Evolutionary conservation across 2,797 vertebrate genomes (phyloP), one percentile per base, ranked within the genome.

Genomic region (Muraenolepis orangiensis): DNA sequence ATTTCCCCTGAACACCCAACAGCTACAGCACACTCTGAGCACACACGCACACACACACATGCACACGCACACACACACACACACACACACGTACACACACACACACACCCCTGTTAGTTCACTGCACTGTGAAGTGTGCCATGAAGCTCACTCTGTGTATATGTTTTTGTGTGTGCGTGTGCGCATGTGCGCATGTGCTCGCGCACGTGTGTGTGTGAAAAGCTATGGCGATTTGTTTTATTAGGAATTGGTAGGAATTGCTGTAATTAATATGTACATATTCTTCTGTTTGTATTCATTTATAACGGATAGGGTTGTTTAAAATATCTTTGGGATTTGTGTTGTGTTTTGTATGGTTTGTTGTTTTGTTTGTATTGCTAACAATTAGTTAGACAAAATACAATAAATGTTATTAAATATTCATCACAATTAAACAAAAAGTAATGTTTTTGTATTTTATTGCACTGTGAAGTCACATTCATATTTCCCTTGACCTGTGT

Each of bases 1-100:
- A 84, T 91, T 91, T 86, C 83, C 86, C 89, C 85, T 90, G 91
- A 84, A 92, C 46, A 87, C 84, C 79, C 72, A 40, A 69, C 85
- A 42, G 87, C 86, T 84, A 90, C 66, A 8, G 66, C 16, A 42
- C 72, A 75, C 88, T 84, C 80, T 81, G 82, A 76, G 76, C 80
- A 82, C 73, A 75, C 40, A 70, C 12, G 16, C 46, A 20, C 46
- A 20, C 46, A 20, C 46, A 20, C 16, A 20, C 46, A 51, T 18
- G n/a, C 16, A n/a, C 16, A 4, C 16, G 16, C 40, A 42, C 40
- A 42, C 40, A 42, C 40, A 42, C 12, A 42, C 40, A 42, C 40
- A 42, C 38, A 42, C 10, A 42, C 38, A 42, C 2, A 20, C 18
- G 20, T 18, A 51, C 42, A 51, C 16, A 51, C 42, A 46, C 10